Evolutionary conservation across 2,888 invertebrate genomes (phyloP), one percentile per base, ranked within the genome.

Genomic region (Rhodophaea formosa): DNA sequence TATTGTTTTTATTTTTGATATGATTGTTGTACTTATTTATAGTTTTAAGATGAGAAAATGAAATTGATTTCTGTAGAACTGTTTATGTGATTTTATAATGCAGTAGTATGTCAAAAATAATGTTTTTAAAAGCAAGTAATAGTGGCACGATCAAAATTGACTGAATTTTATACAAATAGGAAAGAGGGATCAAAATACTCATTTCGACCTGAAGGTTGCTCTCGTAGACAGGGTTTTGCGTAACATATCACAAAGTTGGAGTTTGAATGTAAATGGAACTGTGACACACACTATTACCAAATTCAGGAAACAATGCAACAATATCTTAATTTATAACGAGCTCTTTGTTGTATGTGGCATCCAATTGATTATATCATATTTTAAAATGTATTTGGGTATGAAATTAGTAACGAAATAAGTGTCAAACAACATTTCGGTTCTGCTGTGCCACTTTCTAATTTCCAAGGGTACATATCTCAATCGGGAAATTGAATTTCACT

Each of bases 151-250:
- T 62, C 61, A 62, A 72, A 72, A 72, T 75, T 65, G 84, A 83
- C 84, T 83, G 84, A 83, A 68, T 80, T 78, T 70, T 69, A 65
- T 76, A 79, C 64, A 72, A 71, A 68, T 73, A 78, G 72, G 70
- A 62, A 77, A 74, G 75, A 72, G 84, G 86, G 86, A 85, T 77
- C 86, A 86, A 80, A 77, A 75, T 75, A 79, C 72, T 80, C 79
- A 80, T 74, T 78, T 71, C 75, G 74, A 80, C 75, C 74, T 74
- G 79, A 75, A 74, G 71, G 70, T 77, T 79, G 77, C 73, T 79
- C 72, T 78, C 75, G 74, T 80, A 75, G 74, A 85, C 85, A 86
- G 87, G 87, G 88, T 88, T 77, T 79, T 77, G 79, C 78, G 71
- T 79, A 75, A 88, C 88, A 88, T 88, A 88, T 88, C 88, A 87